Evolutionary conservation across 2,113 vertebrate species (phyloP).

Genomic region (Thymallus thymallus): DNA sequence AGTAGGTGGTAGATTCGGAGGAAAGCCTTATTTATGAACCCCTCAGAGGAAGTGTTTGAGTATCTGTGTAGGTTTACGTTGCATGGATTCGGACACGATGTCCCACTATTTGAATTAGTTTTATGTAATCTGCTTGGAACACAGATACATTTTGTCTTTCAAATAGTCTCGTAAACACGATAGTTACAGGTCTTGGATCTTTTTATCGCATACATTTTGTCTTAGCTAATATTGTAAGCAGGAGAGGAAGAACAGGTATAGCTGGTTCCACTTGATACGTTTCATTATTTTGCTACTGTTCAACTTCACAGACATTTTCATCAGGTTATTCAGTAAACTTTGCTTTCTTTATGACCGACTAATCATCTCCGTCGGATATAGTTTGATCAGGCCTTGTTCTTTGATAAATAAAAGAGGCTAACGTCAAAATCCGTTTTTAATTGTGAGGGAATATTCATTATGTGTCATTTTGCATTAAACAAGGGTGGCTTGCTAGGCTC

Average conservation of each 20-base stretch:
- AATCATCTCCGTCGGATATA: not conserved
- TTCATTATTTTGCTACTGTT: not conserved
- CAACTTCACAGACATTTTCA: not conserved
- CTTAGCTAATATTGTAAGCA: not conserved
- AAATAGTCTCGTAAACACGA: constrained; percentile 24
- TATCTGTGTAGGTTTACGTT: not conserved
- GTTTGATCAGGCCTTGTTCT: constrained; percentile 34
- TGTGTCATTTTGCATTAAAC: constrained; percentile 84
- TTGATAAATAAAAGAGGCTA: constrained; percentile 41
- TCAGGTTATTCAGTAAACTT: not conserved
- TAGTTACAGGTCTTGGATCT: constrained; percentile 7
- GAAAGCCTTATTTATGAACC: not conserved
- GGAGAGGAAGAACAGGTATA: not conserved
- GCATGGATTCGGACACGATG: constrained; percentile 64
- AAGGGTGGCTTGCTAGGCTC: constrained; percentile 85
- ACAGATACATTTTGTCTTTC: constrained; percentile 53
- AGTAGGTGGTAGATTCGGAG: not conserved
- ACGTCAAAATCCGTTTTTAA: constrained; percentile 70
- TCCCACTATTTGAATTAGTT: not conserved
- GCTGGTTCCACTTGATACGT: not conserved
- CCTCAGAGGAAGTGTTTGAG: not conserved
- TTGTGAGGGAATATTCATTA: constrained; percentile 73
- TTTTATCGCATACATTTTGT: not conserved
- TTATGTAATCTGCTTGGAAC: constrained; percentile 6
- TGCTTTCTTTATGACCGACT: not conserved